phyloP scores from a whole-genome alignment of 2,113 vertebrate genomes.

The Trogon melanurus region DNA sequence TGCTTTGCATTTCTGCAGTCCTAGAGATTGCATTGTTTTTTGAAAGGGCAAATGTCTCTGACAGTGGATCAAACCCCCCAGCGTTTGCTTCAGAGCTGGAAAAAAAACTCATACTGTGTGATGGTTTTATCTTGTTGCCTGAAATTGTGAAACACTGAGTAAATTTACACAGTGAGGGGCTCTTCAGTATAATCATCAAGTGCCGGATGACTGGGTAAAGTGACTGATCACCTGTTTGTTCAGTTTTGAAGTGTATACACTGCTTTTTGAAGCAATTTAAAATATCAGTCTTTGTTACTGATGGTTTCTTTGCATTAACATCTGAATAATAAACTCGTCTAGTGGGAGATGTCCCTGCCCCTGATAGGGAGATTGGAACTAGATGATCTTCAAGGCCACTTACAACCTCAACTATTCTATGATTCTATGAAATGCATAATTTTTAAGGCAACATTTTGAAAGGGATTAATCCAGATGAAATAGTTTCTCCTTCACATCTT shows the following conservation, averaged over 20 bases:
- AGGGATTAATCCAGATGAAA: neutral
- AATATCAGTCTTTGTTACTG: neutral
- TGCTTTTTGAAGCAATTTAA: neutral
- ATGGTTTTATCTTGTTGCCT: neutral
- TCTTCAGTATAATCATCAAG: neutral
- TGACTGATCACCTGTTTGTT: neutral
- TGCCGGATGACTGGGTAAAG: neutral
- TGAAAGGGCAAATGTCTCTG: neutral
- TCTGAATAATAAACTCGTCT: neutral
- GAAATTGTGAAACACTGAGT: neutral
- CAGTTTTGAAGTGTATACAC: neutral
- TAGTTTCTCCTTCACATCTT: neutral
- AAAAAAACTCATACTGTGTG: neutral
- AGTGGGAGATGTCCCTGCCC: too few species aligned
- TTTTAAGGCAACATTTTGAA: neutral
- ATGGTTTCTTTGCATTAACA: neutral
- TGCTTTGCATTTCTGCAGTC: slow-evolving; percentile 24
- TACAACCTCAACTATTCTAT: too few species aligned
- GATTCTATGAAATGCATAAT: neutral
- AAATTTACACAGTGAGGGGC: neutral
- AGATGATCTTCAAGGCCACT: too few species aligned
- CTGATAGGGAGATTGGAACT: too few species aligned
- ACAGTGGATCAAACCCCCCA: neutral
- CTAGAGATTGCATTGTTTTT: neutral
- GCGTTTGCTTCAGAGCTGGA: neutral